phyloP scores from a whole-genome alignment of 2,888 invertebrate genomes.

The Icerya purchasi region DNA sequence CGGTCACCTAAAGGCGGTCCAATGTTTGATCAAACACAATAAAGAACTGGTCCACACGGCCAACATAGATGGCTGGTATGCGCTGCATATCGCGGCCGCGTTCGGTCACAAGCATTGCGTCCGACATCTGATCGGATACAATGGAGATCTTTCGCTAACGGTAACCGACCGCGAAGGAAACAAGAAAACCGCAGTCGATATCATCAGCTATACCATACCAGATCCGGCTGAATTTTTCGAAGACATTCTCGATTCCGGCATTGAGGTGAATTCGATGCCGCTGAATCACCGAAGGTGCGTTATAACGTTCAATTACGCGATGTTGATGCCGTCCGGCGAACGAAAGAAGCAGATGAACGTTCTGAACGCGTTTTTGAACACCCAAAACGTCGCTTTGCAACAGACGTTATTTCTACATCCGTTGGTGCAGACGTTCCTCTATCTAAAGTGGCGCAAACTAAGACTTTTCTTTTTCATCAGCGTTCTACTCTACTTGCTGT shows the following conservation, averaged over 20 bases:
- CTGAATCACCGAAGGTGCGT: conserved; percentile 28
- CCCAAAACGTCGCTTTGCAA: conserved; percentile 31
- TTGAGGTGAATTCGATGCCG: conserved; percentile 29
- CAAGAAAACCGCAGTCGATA: conserved; percentile 30
- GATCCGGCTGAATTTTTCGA: conserved; percentile 33
- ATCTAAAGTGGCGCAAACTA: conserved; percentile 34
- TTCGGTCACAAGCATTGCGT: conserved; percentile 38
- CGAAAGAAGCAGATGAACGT: conserved; percentile 31
- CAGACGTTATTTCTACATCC: conserved; percentile 33
- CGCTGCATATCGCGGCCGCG: conserved; percentile 30
- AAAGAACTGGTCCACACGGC: conserved; percentile 23
- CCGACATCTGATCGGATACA: conserved; percentile 24
- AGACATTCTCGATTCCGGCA: conserved; percentile 31
- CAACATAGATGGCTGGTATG: conserved; percentile 21
- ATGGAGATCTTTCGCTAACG: conserved; percentile 12
- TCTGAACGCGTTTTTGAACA: conserved; percentile 32
- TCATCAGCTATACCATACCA: conserved; percentile 31
- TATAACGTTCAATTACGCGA: conserved; percentile 31
- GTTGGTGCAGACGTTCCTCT: conserved; percentile 33
- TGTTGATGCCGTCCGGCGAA: conserved; percentile 19
- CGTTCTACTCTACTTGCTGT: conserved; percentile 30
- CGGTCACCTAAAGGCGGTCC: conserved; percentile 18
- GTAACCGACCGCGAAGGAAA: conserved; percentile 27
- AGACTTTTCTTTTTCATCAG: conserved; percentile 33
- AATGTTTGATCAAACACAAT: conserved; percentile 23